phyloP scores from a whole-genome alignment of 2,888 invertebrate species.

The Orchestes rusci region DNA sequence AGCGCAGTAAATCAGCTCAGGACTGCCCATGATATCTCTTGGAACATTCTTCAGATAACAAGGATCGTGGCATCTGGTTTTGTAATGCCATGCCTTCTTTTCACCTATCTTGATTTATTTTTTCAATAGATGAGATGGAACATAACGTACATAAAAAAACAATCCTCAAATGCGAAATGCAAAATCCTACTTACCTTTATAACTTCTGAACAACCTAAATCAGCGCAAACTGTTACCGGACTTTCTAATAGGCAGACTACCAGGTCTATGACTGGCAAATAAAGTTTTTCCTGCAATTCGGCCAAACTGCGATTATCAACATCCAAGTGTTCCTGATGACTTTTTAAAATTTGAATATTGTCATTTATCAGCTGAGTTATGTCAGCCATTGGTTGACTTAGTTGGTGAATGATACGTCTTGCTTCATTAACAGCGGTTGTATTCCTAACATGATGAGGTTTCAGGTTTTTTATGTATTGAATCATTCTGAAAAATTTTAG shows the following conservation, averaged over 20 bases:
- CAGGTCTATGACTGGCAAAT: conserved; percentile 34
- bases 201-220: conserved; percentile 31
- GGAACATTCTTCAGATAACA: conserved; percentile 37
- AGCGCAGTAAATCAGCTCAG: conserved; percentile 34
- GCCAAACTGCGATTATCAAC: conserved; percentile 29
- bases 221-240: conserved; percentile 36
- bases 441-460: conserved; percentile 35
- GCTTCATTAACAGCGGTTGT: conserved; percentile 38
- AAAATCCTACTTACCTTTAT: conserved; percentile 29
- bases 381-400: conserved; percentile 38
- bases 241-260: conserved; percentile 30
- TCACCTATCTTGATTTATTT: too few relatives aligned
- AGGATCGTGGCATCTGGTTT: conserved; percentile 38
- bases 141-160: too few relatives aligned
- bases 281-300: conserved; percentile 33
- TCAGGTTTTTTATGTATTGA: conserved; percentile 31
- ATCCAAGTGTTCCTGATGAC: conserved; percentile 28
- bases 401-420: conserved; percentile 34
- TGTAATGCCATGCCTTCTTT: conserved; percentile 35
- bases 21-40: conserved; percentile 35
- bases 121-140: too few relatives aligned
- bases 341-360: conserved; percentile 34
- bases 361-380: conserved; percentile 37
- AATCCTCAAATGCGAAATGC: too few relatives aligned
- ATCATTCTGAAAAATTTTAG: conserved; percentile 34